Percentiles rank a stretch among this genome's conserved stretches.
phyloP scores from a whole-genome alignment of 1,140 invertebrate genomes.

The Drosophila arawakana region DNA sequence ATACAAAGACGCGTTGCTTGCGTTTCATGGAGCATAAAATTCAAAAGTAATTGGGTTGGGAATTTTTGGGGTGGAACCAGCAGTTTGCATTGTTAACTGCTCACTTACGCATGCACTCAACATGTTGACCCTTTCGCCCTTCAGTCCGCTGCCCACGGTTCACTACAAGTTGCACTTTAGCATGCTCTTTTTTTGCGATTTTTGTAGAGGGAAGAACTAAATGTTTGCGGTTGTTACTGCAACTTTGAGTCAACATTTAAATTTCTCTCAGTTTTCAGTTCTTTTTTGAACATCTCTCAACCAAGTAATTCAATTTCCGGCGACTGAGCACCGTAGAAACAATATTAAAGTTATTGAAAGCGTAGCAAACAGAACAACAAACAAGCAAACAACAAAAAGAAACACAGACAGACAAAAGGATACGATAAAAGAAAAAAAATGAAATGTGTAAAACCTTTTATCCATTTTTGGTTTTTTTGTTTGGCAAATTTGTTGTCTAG shows the following conservation, averaged over 20 bases:
- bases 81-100: slow-evolving; percentile 55
- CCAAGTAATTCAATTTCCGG: slow-evolving; percentile 70
- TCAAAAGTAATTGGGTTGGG: slow-evolving; percentile 10
- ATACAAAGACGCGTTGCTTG: slow-evolving; percentile 14
- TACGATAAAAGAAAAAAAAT: slow-evolving; percentile 2
- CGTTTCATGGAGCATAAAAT: slow-evolving; percentile 25
- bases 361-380: slow-evolving; percentile 56
- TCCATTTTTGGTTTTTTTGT: slow-evolving; percentile 37
- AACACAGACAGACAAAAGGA: too few species aligned
- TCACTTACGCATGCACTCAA: slow-evolving; percentile 43
- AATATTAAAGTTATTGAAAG: slow-evolving; percentile 75
- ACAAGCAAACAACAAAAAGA: slow-evolving; percentile 9
- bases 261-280: neutral
- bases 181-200: slow-evolving; percentile 6
- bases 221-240: slow-evolving; percentile 42
- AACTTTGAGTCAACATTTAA: slow-evolving; percentile 34
- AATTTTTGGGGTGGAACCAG: slow-evolving; percentile 4
- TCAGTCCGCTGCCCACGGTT: neutral
- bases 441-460: slow-evolving; percentile 69
- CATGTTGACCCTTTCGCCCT: too few species aligned
- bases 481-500: slow-evolving; percentile 69
- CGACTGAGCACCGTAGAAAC: slow-evolving; percentile 51
- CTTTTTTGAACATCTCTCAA: slow-evolving; percentile 43
- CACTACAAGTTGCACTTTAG: slow-evolving; percentile 2
- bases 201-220: slow-evolving; percentile 6